Evolutionary conservation across 2,797 vertebrate species (phyloP).

Genomic region (Eulemur albifrons): DNA sequence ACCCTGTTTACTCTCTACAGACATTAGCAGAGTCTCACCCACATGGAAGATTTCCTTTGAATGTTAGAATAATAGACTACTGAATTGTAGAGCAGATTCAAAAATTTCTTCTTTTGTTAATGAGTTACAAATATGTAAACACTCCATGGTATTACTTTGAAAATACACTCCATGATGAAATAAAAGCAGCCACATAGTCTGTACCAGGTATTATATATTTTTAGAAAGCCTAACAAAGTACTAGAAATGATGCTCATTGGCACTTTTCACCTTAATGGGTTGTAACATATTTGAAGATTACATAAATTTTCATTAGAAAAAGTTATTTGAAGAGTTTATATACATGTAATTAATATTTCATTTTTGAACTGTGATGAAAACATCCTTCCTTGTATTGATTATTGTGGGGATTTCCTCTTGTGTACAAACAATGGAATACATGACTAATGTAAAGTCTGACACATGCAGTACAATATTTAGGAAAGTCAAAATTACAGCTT

Average conservation of each 20-base stretch:
- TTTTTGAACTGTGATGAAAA: not conserved
- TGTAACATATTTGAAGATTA: not conserved
- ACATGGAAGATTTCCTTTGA: not conserved
- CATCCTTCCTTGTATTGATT: not conserved
- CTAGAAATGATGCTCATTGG: not conserved
- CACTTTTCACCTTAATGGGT: not conserved
- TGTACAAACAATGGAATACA: constrained; percentile 19
- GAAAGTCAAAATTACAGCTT: constrained; percentile 20
- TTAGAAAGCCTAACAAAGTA: not conserved
- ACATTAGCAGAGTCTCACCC: not conserved
- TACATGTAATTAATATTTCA: constrained; percentile 5
- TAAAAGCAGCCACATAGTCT: not conserved
- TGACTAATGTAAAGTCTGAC: not conserved
- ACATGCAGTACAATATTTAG: constrained; percentile 36
- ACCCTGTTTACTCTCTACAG: not conserved
- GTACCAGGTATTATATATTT: not conserved
- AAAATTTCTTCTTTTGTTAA: not conserved
- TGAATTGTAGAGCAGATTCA: not conserved
- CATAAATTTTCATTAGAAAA: not conserved
- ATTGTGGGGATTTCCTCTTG: not conserved
- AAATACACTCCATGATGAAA: not conserved
- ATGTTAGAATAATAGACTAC: not conserved
- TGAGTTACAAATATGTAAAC: not conserved
- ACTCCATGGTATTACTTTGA: not conserved
- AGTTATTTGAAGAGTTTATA: not conserved